phyloP scores from a whole-genome alignment of 1,140 invertebrate species.

The Belonocnema kinseyi region DNA sequence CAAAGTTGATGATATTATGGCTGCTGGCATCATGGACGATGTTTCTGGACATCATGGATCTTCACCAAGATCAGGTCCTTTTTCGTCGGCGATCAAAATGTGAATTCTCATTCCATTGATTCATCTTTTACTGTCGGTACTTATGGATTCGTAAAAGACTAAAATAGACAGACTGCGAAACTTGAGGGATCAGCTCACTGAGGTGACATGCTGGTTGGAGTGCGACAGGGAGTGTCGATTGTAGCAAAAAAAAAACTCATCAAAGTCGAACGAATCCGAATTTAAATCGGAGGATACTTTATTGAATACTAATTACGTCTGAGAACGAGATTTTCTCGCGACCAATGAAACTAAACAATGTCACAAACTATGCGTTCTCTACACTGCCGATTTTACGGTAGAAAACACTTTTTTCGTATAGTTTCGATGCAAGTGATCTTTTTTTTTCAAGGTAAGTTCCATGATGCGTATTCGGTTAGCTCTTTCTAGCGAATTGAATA shows the following conservation, averaged over 20 bases:
- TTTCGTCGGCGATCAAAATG: not conserved
- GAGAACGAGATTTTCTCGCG: not conserved
- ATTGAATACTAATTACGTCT: too few species aligned
- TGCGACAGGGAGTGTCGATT: conserved; percentile 16
- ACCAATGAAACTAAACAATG: conserved; percentile 17
- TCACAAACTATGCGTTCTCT: conserved; percentile 19
- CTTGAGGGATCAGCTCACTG: conserved; percentile 11
- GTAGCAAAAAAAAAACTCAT: not conserved
- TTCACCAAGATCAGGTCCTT: not conserved
- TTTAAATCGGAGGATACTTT: not conserved
- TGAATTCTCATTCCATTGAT: conserved; percentile 6
- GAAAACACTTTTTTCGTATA: not conserved
- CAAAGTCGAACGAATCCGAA: not conserved
- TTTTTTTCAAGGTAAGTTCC: not conserved
- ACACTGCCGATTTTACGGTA: conserved; percentile 29
- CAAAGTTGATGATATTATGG: conserved; percentile 4
- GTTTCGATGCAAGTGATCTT: conserved; percentile 3
- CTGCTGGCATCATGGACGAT: not conserved
- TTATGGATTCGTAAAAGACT: not conserved
- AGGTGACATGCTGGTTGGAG: not conserved
- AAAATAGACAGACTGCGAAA: conserved; percentile 1
- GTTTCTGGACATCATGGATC: too few species aligned
- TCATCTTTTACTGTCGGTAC: conserved; percentile 3
- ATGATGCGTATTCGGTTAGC: conserved; percentile 5
- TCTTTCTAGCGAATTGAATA: not conserved